Evolutionary conservation across 2,888 invertebrate species (phyloP), one percentile per base, ranked within the genome.

Genomic region (Acleris laterana): DNA sequence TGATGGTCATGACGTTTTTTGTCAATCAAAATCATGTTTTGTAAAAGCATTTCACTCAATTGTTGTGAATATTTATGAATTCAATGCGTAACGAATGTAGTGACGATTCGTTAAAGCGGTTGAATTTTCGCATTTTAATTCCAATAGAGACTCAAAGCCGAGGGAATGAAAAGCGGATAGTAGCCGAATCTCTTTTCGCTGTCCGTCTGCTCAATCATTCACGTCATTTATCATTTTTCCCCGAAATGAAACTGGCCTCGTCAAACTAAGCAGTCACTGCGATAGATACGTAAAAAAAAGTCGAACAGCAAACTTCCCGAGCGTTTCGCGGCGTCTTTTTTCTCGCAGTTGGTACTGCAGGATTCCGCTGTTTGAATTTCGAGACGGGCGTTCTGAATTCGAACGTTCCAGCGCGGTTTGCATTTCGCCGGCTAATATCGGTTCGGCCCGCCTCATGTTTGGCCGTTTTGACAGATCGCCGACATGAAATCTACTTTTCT

Each of bases 381-480:
- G 79, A 78, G 73, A 71, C 57, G 63, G 77, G 78, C 69, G 71
- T 70, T 68, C 78, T 74, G 77, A 79, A 76, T 78, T 83, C 81
- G 72, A 78, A 68, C 69, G 69, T 68, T 62, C 62, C 60, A 58
- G 38, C 72, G 71, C 80, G 84, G 79, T 81, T 83, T 82, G 79
- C 82, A 85, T 81, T 84, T 81, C 76, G 81, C 71, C 79, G 82
- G 79, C 76, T 85, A 83, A 83, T 85, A 83, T 78, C 78, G 81
- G 78, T 79, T 78, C 77, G 77, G 82, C 83, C 82, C 81, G 32
- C 55, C 55, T 55, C 64, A 65, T 70, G 88, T 92, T 91, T 88
- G 90, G 87, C 87, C 90, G 89, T 90, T 90, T 90, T 92, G 92
- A 92, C 93, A 92, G 90, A 90, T 89, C 87, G 89, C 84, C 85